phyloP scores from a whole-genome alignment of 2,113 vertebrate genomes.

The Eurystomus gularis region DNA sequence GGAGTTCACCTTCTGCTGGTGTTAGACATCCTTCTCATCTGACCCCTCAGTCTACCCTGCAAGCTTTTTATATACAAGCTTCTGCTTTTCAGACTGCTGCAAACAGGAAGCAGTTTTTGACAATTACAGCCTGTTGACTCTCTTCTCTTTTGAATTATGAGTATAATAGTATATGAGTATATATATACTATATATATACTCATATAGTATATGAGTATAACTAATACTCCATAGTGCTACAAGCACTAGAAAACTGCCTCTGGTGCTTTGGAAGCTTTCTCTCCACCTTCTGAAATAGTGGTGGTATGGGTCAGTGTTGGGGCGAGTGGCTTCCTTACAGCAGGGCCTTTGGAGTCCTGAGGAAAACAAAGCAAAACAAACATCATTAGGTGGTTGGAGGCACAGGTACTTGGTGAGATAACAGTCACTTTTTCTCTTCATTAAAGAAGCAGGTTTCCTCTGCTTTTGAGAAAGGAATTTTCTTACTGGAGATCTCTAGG shows the following conservation, averaged over 20 bases:
- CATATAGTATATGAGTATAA: too few species aligned
- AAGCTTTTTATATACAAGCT: too few species aligned
- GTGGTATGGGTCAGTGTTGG: background rate
- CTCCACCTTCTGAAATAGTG: background rate
- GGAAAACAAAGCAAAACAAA: background rate
- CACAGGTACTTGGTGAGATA: background rate
- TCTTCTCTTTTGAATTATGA: too few species aligned
- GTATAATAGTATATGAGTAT: too few species aligned
- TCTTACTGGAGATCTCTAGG: background rate
- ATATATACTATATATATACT: too few species aligned
- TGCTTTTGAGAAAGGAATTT: background rate
- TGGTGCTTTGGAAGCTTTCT: too few species aligned
- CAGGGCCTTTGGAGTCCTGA: background rate
- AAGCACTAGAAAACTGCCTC: too few species aligned
- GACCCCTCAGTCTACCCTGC: too few species aligned
- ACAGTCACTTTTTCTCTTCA: background rate
- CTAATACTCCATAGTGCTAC: too few species aligned
- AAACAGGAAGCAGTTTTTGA: too few species aligned
- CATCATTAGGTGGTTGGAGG: background rate
- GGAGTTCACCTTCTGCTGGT: background rate
- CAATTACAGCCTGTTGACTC: too few species aligned
- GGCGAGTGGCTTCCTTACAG: background rate
- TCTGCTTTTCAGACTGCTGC: too few species aligned
- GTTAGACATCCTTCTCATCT: background rate
- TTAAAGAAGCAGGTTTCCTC: background rate